Conservation (phyloP, 2,888 invertebrate species). For the Trissoscelio sp. region DNA sequence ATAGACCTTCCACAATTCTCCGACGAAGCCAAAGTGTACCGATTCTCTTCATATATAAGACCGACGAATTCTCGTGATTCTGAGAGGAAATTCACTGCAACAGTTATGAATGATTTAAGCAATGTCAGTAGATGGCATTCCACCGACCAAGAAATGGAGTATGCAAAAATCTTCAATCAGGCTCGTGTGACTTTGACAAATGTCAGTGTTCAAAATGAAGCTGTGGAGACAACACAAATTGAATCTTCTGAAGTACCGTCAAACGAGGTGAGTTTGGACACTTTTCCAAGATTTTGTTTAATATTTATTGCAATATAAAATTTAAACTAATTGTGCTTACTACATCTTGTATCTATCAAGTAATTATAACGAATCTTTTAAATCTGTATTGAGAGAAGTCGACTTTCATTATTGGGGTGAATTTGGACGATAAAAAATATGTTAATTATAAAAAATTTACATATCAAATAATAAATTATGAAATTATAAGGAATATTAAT, state of each 20-base stretch:
- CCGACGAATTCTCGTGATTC: conserved; percentile 27
- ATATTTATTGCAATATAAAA: too few relatives aligned
- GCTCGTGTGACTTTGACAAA: conserved; percentile 18
- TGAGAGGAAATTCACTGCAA: conserved; percentile 7
- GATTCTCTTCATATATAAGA: conserved; percentile 22
- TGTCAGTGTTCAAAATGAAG: conserved; percentile 12
- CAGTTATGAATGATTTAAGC: not conserved
- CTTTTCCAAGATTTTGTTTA: too few relatives aligned
- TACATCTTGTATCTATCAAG: too few relatives aligned
- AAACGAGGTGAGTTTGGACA: too few relatives aligned
- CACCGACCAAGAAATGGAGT: not conserved
- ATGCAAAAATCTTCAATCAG: conserved; percentile 18
- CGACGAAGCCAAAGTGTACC: conserved; percentile 77
- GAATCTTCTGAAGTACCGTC: conserved; percentile 36
- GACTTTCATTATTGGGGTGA: too few relatives aligned
- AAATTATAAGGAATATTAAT: too few relatives aligned
- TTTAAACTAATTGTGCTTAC: too few relatives aligned
- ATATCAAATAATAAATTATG: too few relatives aligned
- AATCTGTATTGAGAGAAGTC: too few relatives aligned
- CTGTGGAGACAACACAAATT: conserved; percentile 23
- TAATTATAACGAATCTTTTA: too few relatives aligned
- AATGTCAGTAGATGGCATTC: conserved; percentile 25
- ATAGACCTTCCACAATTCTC: conserved; percentile 82
- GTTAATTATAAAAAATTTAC: too few relatives aligned
- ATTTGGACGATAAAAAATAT: too few relatives aligned